Percentiles rank a stretch among this genome's conserved stretches.
Conservation (phyloP, 2,797 vertebrate species). For the Clamator glandarius region DNA sequence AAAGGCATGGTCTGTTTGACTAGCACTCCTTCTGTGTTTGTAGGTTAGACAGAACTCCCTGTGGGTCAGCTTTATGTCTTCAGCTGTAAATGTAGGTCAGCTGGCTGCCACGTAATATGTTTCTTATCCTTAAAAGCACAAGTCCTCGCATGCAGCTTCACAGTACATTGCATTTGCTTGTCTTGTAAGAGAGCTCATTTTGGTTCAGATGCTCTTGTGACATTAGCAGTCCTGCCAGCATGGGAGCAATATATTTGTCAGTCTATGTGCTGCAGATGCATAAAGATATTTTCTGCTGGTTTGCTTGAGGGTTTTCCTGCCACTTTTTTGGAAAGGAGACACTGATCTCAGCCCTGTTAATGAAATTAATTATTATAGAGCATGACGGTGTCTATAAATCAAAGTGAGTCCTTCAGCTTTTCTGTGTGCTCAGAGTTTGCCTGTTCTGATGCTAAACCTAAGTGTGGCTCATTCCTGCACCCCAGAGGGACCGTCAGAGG, state of each 20-base stretch:
- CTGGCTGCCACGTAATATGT: not conserved
- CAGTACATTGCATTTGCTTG: not conserved
- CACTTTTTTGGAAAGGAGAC: not conserved
- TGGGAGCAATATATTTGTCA: not conserved
- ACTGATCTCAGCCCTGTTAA: not conserved
- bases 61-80: constrained; percentile 28
- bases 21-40: constrained; percentile 30
- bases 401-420: not conserved
- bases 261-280: not conserved
- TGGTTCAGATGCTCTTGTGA: not conserved
- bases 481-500: not conserved
- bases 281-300: not conserved
- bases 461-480: not conserved
- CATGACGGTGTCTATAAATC: not conserved
- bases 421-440: not conserved
- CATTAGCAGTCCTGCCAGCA: not conserved
- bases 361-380: not conserved
- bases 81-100: constrained; percentile 56
- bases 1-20: not conserved
- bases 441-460: not conserved
- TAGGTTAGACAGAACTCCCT: constrained; percentile 48
- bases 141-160: not conserved
- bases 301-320: not conserved
- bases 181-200: not conserved
- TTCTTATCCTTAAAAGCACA: not conserved